Conservation (phyloP, 2,113 vertebrate genomes). For the Antennarius striatus region DNA sequence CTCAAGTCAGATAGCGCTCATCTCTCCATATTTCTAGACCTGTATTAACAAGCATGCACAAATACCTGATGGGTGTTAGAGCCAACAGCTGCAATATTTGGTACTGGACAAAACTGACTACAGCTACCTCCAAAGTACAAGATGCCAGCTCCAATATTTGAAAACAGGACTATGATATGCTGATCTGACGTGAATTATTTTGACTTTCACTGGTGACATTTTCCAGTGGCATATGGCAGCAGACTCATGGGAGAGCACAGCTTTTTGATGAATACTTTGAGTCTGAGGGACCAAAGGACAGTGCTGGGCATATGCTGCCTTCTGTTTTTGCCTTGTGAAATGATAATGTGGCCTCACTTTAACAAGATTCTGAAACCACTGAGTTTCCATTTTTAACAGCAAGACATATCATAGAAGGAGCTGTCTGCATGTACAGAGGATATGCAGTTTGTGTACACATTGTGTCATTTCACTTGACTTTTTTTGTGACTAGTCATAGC, state of each 20-base stretch:
- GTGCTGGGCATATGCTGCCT: constrained; percentile 87
- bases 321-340: constrained; percentile 94
- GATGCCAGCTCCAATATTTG: constrained; percentile 89
- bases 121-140: constrained; percentile 84
- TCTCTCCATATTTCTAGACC: background rate
- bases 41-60: constrained; percentile 26
- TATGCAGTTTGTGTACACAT: background rate
- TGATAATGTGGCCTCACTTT: constrained; percentile 86
- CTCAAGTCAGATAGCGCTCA: background rate
- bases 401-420: constrained; percentile 22
- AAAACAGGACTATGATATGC: constrained; percentile 94
- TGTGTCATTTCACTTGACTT: background rate
- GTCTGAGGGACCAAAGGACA: constrained; percentile 87
- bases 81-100: constrained; percentile 80
- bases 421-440: background rate
- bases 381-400: constrained; percentile 46
- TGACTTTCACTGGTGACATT: constrained; percentile 99
- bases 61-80: constrained; percentile 3
- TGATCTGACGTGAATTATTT: constrained; percentile 95
- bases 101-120: constrained; percentile 72
- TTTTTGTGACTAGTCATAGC: background rate
- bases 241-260: constrained; percentile 90
- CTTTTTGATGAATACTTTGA: constrained; percentile 96
- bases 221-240: constrained; percentile 93
- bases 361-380: constrained; percentile 74